These are phyloP conservation scores for Dorcus hopei DNA, from an alignment of 2,888 invertebrate genomes.

Conservation along the genomic window DNA sequence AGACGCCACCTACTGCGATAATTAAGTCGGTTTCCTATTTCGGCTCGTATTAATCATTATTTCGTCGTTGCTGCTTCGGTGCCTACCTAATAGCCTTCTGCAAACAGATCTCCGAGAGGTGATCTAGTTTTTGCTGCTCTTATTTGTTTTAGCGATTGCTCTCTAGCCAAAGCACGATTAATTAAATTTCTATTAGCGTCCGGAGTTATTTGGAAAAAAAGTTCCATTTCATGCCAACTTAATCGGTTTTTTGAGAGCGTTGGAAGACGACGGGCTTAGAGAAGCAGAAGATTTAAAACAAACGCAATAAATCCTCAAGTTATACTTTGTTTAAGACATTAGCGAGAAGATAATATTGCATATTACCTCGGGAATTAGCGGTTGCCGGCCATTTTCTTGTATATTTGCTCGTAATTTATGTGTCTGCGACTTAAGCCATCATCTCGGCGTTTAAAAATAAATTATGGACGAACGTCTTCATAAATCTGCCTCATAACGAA, in stretches of 20 bases:
- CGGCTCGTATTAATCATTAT: constrained; percentile 19
- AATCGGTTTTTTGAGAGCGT: no score
- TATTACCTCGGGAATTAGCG: constrained; percentile 34
- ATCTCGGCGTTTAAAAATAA: constrained; percentile 39
- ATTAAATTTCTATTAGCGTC: no score
- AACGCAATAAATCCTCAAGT: constrained; percentile 25
- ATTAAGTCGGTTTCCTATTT: constrained; percentile 23
- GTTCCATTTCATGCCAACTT: no score
- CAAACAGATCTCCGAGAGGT: no score
- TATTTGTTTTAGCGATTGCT: no score
- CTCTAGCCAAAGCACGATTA: no score
- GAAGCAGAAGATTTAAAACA: constrained; percentile 11
- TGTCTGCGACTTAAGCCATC: constrained; percentile 36
- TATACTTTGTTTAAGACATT: constrained; percentile 23
- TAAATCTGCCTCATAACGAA: constrained; percentile 30
- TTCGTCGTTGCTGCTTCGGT: no score
- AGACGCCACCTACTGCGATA: constrained; percentile 22
- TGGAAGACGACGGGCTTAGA: no score
- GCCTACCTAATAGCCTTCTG: no score
- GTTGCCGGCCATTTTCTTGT: constrained; percentile 22
- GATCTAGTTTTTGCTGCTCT: no score
- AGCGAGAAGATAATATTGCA: constrained; percentile 29
- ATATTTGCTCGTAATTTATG: constrained; percentile 38
- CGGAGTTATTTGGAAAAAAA: no score
- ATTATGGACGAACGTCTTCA: constrained; percentile 39